Evolutionary conservation across 2,797 vertebrate genomes (phyloP).

Genomic region (Nothura maculosa): DNA sequence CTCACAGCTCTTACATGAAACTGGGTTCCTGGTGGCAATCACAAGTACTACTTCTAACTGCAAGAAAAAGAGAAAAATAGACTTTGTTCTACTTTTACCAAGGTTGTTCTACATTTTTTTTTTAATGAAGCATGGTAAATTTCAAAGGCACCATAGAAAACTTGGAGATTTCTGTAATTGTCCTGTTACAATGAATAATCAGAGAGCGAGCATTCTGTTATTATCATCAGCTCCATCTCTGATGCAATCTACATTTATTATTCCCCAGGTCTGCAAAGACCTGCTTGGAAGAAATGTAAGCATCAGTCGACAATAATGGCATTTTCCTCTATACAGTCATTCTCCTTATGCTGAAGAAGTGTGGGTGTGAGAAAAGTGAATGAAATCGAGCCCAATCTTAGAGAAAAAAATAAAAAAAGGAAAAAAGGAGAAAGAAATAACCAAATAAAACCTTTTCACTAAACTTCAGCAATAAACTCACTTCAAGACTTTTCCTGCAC

Average conservation of each 20-base stretch:
- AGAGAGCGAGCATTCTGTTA: conserved; percentile 21
- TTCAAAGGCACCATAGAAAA: conserved; percentile 23
- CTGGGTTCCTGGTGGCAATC: background rate
- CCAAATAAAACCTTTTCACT: background rate
- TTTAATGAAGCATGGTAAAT: background rate
- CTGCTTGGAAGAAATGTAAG: background rate
- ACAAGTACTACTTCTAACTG: background rate
- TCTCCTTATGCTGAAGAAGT: background rate
- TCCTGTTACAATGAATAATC: conserved; percentile 55
- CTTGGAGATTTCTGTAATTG: conserved; percentile 13
- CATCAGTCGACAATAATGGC: background rate
- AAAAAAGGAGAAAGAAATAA: background rate
- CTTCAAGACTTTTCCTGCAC: background rate
- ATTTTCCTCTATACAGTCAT: background rate
- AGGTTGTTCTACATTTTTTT: background rate
- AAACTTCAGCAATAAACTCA: background rate
- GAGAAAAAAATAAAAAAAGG: background rate
- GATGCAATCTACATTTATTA: conserved; percentile 60
- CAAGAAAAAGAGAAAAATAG: conserved; percentile 27
- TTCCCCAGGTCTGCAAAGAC: conserved; percentile 10
- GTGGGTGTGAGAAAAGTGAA: background rate
- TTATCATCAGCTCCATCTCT: conserved; percentile 26
- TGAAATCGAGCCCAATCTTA: background rate
- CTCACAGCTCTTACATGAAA: background rate
- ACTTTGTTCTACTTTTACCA: conserved; percentile 1